phyloP scores from a whole-genome alignment of 2,113 vertebrate genomes.

The Ivindomyrus marchei region DNA sequence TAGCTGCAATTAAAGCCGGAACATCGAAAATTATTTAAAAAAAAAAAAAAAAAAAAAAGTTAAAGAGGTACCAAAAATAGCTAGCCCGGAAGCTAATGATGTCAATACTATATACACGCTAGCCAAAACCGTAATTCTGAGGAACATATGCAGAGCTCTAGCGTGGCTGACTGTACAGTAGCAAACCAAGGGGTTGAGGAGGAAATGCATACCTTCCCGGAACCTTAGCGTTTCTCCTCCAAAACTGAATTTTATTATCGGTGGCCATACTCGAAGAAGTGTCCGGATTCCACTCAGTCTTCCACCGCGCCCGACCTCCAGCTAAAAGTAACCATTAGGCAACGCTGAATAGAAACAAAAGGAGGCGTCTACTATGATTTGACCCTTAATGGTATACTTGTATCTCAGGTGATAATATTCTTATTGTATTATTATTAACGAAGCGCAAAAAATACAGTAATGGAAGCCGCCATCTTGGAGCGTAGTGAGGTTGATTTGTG shows the following conservation, averaged over 20 bases:
- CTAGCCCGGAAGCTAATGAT: neutral
- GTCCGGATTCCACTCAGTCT: constrained; percentile 26
- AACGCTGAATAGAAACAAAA: neutral
- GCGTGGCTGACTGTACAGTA: neutral
- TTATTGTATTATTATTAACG: constrained; percentile 25
- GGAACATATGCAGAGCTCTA: neutral
- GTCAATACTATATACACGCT: neutral
- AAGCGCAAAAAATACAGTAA: constrained; percentile 27
- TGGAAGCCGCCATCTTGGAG: constrained; percentile 79
- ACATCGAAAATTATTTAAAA: neutral
- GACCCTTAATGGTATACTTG: neutral
- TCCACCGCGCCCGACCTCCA: constrained; percentile 23
- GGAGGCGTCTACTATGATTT: neutral
- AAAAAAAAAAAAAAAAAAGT: neutral
- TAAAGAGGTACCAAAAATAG: neutral
- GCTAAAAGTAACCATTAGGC: constrained; percentile 24
- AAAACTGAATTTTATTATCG: constrained; percentile 85
- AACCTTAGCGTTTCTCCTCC: constrained; percentile 83
- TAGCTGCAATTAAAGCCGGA: neutral
- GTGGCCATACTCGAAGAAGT: constrained; percentile 70
- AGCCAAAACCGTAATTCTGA: neutral
- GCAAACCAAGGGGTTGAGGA: neutral
- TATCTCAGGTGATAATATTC: neutral
- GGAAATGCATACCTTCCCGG: constrained; percentile 77
- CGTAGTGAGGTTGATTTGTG: constrained; percentile 30